phyloP scores from a whole-genome alignment of 2,113 vertebrate genomes.

The Pseudopodoces humilis region DNA sequence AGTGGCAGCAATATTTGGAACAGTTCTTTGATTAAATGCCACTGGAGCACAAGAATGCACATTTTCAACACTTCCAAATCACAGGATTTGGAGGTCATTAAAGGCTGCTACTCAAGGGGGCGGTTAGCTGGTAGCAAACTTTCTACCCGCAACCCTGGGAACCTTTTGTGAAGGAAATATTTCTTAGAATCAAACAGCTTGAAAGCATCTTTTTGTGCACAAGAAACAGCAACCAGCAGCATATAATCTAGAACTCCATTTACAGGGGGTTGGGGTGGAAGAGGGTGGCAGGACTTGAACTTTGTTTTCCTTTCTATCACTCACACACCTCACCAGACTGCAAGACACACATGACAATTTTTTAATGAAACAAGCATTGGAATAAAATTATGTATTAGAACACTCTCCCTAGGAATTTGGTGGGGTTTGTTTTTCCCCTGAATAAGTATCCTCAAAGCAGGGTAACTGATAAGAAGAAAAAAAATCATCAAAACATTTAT shows the following conservation, averaged over 20 bases:
- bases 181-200: not conserved
- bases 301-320: not conserved
- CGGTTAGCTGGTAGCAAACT: not conserved
- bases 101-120: not conserved
- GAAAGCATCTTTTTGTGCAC: slow-evolving; percentile 1
- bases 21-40: not conserved
- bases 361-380: not conserved
- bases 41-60: not conserved
- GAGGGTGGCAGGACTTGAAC: not conserved
- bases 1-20: not conserved
- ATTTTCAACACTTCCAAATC: not conserved
- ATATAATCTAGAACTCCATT: slow-evolving; percentile 24
- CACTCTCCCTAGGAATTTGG: not conserved
- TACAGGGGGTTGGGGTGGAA: not conserved
- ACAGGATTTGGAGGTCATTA: slow-evolving; percentile 3
- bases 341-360: not conserved
- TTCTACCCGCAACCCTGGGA: not conserved
- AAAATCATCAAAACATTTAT: not conserved
- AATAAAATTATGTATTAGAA: not conserved
- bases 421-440: rapidly evolving
- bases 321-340: not conserved
- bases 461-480: not conserved
- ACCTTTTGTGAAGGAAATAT: not conserved
- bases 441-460: not conserved
- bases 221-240: not conserved